Evolutionary conservation across 2,113 vertebrate species (phyloP).

Genomic region (Pygoscelis antarcticus): DNA sequence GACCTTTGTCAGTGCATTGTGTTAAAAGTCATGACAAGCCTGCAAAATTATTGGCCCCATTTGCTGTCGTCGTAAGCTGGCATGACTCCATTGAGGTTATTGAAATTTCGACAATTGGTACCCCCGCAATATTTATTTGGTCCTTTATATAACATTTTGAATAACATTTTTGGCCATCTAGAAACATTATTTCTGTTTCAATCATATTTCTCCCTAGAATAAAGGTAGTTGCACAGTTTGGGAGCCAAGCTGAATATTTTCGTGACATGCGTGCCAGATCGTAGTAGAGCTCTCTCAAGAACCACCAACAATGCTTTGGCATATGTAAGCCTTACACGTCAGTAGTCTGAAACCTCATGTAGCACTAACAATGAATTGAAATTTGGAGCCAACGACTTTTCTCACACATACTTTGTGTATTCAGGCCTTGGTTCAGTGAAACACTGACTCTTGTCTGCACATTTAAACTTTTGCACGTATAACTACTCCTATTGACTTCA

Average conservation of each 20-base stretch:
- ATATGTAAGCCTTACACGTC: neutral
- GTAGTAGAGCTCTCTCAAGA: neutral
- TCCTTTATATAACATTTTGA: neutral
- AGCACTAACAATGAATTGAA: neutral
- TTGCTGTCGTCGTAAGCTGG: fast-evolving
- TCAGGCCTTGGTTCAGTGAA: neutral
- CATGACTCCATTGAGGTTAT: neutral
- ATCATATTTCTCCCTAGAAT: neutral
- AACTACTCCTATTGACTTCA: neutral
- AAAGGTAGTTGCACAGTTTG: neutral
- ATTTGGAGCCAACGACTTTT: neutral
- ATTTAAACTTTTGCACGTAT: neutral
- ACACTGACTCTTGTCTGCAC: neutral
- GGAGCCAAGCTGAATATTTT: constrained; percentile 24
- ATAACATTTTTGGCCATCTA: neutral
- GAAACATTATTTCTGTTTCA: neutral
- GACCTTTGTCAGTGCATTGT: neutral
- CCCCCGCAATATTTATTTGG: neutral
- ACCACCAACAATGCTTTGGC: neutral
- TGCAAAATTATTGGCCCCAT: neutral
- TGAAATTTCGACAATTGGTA: neutral
- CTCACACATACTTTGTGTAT: neutral
- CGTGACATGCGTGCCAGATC: fast-evolving
- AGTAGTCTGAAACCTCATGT: neutral
- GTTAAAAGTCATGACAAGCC: neutral